Conservation (phyloP, 2,888 invertebrate species). For the Pollenia angustigena region DNA sequence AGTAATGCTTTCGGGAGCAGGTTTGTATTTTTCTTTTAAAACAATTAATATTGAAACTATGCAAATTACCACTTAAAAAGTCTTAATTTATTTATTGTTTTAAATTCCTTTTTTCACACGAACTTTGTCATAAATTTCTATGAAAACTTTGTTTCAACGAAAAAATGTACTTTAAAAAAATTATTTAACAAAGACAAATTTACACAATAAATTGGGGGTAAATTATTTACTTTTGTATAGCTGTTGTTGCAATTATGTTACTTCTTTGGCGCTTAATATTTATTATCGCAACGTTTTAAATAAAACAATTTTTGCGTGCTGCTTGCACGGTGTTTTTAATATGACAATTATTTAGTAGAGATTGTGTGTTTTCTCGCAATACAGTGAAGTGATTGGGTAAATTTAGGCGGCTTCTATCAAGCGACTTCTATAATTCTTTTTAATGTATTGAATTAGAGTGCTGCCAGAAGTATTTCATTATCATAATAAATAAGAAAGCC, state of each 20-base stretch:
- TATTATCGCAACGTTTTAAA: conserved; percentile 63
- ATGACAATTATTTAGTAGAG: conserved; percentile 65
- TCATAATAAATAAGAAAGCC: neutral
- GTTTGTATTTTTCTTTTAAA: neutral
- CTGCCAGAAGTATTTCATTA: conserved; percentile 44
- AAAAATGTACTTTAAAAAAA: neutral
- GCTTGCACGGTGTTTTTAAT: conserved; percentile 71
- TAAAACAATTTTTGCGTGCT: conserved; percentile 57
- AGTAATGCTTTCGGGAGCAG: conserved; percentile 25
- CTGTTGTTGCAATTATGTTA: conserved; percentile 39
- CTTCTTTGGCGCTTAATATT: conserved; percentile 72
- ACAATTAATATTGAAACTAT: neutral
- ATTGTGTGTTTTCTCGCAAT: conserved; percentile 63
- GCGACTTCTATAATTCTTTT: conserved; percentile 76
- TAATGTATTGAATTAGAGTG: conserved; percentile 16
- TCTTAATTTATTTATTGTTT: conserved; percentile 22
- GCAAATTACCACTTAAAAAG: conserved; percentile 19
- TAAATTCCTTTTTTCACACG: conserved; percentile 45
- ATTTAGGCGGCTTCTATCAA: conserved; percentile 77
- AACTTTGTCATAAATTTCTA: conserved; percentile 59
- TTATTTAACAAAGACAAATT: neutral
- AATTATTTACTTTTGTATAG: conserved; percentile 46
- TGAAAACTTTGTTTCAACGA: conserved; percentile 49
- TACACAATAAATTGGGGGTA: neutral
- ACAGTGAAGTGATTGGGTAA: conserved; percentile 74